Conservation (phyloP, 1,140 invertebrate species). For the Hesperophylax magnus region DNA sequence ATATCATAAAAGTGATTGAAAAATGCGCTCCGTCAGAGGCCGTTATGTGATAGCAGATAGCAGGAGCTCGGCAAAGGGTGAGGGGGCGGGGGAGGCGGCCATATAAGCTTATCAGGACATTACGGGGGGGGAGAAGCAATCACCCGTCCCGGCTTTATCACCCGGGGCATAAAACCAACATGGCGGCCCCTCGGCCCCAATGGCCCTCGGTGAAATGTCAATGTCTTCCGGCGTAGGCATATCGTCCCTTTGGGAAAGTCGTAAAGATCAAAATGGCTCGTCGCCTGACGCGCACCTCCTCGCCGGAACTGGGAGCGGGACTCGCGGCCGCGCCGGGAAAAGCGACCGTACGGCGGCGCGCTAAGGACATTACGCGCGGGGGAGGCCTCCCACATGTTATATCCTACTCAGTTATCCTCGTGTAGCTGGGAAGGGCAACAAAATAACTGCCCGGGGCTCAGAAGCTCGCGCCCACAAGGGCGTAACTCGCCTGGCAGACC, state of each 20-base stretch:
- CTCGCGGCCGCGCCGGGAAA: constrained; percentile 32
- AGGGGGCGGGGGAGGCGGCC: constrained; percentile 36
- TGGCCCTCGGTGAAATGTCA: constrained; percentile 58
- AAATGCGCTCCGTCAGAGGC: constrained; percentile 39
- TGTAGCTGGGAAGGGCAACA: constrained; percentile 56
- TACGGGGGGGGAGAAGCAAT: constrained; percentile 50
- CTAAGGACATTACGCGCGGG: constrained; percentile 41
- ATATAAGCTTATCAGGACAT: constrained; percentile 58
- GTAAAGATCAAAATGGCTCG: constrained; percentile 52
- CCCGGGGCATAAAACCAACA: constrained; percentile 53
- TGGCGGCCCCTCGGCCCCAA: constrained; percentile 53
- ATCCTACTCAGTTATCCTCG: constrained; percentile 57
- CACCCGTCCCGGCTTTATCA: constrained; percentile 55
- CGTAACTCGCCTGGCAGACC: constrained; percentile 22
- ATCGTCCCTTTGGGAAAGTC: constrained; percentile 49
- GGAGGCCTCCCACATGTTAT: constrained; percentile 54
- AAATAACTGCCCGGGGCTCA: constrained; percentile 56
- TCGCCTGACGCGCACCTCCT: background rate
- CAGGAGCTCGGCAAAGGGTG: background rate
- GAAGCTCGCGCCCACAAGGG: constrained; percentile 7
- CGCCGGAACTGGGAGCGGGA: constrained; percentile 9
- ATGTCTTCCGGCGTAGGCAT: constrained; percentile 55
- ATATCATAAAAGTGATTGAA: constrained; percentile 54
- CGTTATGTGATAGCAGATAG: constrained; percentile 37
- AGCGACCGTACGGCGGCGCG: constrained; percentile 44